Conservation (phyloP, 2,888 invertebrate species). For the Phasia obesa region DNA sequence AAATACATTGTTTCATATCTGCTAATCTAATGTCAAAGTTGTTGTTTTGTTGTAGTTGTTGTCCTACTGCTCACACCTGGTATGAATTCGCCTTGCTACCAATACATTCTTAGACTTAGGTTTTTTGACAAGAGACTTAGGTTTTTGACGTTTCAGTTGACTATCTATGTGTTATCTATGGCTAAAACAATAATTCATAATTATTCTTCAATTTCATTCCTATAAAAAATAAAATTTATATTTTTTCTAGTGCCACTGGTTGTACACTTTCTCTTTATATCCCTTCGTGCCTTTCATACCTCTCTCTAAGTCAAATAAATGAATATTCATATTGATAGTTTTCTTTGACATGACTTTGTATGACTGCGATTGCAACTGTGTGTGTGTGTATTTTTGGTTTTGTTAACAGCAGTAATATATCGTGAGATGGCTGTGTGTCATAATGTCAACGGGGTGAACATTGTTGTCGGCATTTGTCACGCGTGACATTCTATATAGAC, state of each 20-base stretch:
- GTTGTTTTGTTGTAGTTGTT: no score
- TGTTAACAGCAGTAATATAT: conserved; percentile 49
- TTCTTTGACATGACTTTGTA: conserved; percentile 43
- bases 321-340: conserved; percentile 48
- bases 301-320: not conserved
- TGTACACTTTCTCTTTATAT: not conserved
- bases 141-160: no score
- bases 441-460: conserved; percentile 57
- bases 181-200: no score
- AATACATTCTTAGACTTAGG: no score
- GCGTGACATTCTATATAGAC: conserved; percentile 46
- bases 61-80: no score
- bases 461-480: conserved; percentile 38
- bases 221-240: not conserved
- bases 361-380: conserved; percentile 12
- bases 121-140: no score
- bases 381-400: conserved; percentile 8
- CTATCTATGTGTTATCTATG: no score
- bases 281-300: not conserved
- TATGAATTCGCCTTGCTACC: no score
- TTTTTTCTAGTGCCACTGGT: not conserved
- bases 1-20: no score
- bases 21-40: no score
- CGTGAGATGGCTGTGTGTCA: conserved; percentile 42
- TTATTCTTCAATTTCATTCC: no score